Conservation (phyloP, 2,888 invertebrate genomes). For the Halocaridina rubra region DNA sequence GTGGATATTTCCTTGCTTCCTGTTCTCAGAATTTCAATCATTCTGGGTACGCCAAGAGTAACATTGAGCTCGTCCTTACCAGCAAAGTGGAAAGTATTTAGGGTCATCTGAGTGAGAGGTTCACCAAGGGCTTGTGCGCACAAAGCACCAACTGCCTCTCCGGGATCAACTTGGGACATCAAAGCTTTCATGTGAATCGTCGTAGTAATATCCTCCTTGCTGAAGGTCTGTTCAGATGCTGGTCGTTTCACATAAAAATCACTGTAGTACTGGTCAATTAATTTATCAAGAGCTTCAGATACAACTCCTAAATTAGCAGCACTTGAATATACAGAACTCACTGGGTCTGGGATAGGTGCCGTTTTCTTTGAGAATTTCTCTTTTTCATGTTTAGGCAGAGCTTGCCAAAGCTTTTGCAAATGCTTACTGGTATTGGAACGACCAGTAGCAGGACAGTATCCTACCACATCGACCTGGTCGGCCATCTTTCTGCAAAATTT, state of each 20-base stretch:
- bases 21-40: slow-evolving; percentile 64
- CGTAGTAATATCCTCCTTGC: slow-evolving; percentile 72
- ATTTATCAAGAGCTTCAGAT: slow-evolving; percentile 81
- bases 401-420: slow-evolving; percentile 47
- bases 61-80: slow-evolving; percentile 99
- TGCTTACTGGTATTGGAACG: slow-evolving; percentile 20
- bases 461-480: neutral
- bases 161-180: slow-evolving; percentile 84
- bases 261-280: slow-evolving; percentile 76
- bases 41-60: slow-evolving; percentile 77
- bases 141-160: slow-evolving; percentile 94
- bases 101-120: slow-evolving; percentile 99
- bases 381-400: slow-evolving; percentile 21
- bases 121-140: slow-evolving; percentile 99
- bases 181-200: slow-evolving; percentile 82
- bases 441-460: neutral
- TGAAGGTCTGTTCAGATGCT: neutral
- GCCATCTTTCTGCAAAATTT: slow-evolving; percentile 54
- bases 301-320: slow-evolving; percentile 84
- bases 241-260: slow-evolving; percentile 54
- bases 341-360: slow-evolving; percentile 79
- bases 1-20: slow-evolving; percentile 94
- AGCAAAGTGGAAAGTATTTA: slow-evolving; percentile 99
- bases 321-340: slow-evolving; percentile 77
- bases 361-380: slow-evolving; percentile 35